A percentile compares a stretch with the other conserved stretches of the same genome.
phyloP scores from a whole-genome alignment of 2,113 vertebrate species.

The Gallinago media region DNA sequence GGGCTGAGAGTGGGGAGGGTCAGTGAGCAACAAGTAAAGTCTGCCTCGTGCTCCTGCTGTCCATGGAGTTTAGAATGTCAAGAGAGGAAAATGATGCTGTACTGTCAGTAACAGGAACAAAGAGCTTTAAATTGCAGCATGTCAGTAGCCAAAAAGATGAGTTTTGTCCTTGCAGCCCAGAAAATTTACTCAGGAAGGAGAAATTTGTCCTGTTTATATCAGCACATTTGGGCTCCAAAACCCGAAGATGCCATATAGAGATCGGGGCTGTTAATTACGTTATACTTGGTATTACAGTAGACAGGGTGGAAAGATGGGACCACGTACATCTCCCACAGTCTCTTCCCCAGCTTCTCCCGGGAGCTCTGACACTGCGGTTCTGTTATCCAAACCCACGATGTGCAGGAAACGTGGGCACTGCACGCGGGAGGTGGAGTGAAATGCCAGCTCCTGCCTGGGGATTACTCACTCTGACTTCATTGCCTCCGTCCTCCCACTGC shows the following conservation, averaged over 20 bases:
- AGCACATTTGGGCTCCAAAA: neutral
- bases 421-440: neutral
- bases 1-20: neutral
- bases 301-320: neutral
- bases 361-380: constrained; percentile 24
- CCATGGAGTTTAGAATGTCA: neutral
- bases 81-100: neutral
- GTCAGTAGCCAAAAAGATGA: neutral
- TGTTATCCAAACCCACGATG: neutral
- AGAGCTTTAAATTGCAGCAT: neutral
- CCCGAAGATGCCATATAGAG: neutral
- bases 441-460: constrained; percentile 41
- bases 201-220: neutral
- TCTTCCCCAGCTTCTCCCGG: neutral
- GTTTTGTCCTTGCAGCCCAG: neutral
- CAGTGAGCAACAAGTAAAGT: neutral
- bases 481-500: constrained; percentile 56
- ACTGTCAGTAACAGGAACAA: neutral
- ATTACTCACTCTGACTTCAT: constrained; percentile 61
- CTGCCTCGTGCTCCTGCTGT: neutral
- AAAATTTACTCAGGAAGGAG: neutral
- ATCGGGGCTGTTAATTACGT: neutral
- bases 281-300: constrained; percentile 1
- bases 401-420: constrained; percentile 49
- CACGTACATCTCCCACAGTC: neutral